These are phyloP conservation scores for Lepilemur septentrionalis DNA, from an alignment of 2,797 vertebrate genomes.

Conservation along the genomic window DNA sequence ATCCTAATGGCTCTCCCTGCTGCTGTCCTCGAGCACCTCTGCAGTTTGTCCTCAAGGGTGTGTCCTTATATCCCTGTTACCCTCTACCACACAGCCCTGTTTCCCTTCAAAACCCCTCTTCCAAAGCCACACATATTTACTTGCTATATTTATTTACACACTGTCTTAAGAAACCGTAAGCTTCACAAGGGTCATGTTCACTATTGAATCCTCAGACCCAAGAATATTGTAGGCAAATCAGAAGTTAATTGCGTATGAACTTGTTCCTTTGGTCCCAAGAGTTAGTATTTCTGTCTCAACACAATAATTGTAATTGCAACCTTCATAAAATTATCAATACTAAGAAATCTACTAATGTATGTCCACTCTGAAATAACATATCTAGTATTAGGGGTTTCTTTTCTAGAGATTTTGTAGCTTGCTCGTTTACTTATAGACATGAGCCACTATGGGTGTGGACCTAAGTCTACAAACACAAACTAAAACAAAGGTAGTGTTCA, in stretches of 20 bases:
- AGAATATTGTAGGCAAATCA: not conserved
- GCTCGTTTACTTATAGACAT: not conserved
- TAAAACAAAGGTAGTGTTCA: not conserved
- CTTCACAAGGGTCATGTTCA: not conserved
- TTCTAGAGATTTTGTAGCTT: not conserved
- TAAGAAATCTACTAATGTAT: not conserved
- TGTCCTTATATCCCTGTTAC: not conserved
- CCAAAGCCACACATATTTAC: not conserved
- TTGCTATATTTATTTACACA: not conserved
- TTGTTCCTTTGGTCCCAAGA: not conserved
- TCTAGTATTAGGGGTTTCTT: not conserved
- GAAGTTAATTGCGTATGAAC: not conserved
- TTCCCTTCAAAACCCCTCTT: not conserved
- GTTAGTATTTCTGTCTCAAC: not conserved
- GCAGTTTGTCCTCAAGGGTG: not conserved
- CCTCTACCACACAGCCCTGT: not conserved
- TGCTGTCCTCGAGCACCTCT: too few relatives aligned
- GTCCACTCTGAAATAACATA: not conserved
- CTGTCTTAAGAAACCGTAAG: not conserved
- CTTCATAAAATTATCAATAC: not conserved
- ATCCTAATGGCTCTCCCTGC: not conserved
- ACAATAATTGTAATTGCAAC: not conserved
- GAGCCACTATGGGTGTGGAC: not conserved
- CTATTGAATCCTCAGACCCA: not conserved
- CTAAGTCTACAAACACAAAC: slow-evolving; percentile 4